Conservation (phyloP, 2,113 vertebrate genomes). For the Saguinus imperator region DNA sequence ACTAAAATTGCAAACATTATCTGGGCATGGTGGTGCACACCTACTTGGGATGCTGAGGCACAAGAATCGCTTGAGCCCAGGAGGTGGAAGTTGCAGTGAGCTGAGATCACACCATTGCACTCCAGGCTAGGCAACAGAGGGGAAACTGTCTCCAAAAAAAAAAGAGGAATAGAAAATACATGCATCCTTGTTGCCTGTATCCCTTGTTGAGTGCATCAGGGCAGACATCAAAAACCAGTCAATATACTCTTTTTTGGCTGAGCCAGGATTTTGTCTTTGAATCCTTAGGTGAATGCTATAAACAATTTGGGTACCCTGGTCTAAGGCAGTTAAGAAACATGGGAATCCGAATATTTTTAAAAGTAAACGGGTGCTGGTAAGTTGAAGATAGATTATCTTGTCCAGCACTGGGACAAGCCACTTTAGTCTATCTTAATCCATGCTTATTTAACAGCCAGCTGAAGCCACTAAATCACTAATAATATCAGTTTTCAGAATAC, state of each 20-base stretch:
- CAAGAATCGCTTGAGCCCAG: too few species aligned
- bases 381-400: not conserved
- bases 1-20: too few species aligned
- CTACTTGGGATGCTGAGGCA: too few species aligned
- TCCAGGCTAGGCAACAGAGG: too few species aligned
- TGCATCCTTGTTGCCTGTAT: not conserved
- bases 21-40: too few species aligned
- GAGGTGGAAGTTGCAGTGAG: too few species aligned
- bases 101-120: too few species aligned
- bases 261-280: constrained; percentile 20
- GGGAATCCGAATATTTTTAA: not conserved
- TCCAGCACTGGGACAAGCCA: not conserved
- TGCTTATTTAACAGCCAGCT: not conserved
- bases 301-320: not conserved
- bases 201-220: not conserved
- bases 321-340: not conserved
- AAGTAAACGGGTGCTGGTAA: not conserved
- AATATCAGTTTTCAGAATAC: not conserved
- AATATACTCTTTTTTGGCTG: not conserved
- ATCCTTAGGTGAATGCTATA: not conserved
- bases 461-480: not conserved
- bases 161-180: not conserved
- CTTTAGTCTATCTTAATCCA: not conserved
- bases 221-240: not conserved
- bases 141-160: too few species aligned